These are phyloP conservation scores for Danaus plexippus DNA, from an alignment of 1,140 invertebrate species.

Conservation along the genomic window DNA sequence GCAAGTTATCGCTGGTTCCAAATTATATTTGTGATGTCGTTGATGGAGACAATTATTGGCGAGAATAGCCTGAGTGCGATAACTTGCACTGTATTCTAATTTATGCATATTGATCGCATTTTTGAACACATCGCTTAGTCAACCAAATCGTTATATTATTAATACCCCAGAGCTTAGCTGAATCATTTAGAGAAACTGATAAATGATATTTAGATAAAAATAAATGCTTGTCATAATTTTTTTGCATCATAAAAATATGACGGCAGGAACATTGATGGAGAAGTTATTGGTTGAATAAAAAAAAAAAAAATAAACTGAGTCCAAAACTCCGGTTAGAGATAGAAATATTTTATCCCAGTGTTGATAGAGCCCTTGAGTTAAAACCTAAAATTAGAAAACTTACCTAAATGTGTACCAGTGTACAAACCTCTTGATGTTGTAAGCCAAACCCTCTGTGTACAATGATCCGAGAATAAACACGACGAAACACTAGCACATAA, in stretches of 20 bases:
- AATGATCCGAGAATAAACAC: slow-evolving; percentile 9
- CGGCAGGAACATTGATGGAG: slow-evolving; percentile 1
- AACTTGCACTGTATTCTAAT: slow-evolving; percentile 61
- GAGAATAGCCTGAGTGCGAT: slow-evolving; percentile 44
- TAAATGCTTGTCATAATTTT: slow-evolving; percentile 56
- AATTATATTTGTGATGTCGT: slow-evolving; percentile 39
- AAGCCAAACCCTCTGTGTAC: slow-evolving; percentile 8
- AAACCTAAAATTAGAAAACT: slow-evolving; percentile 13
- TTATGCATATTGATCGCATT: slow-evolving; percentile 62
- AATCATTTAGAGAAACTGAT: slow-evolving; percentile 33
- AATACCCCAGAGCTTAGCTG: slow-evolving; percentile 50
- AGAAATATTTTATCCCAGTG: slow-evolving; percentile 2
- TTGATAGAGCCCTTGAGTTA: slow-evolving; percentile 8
- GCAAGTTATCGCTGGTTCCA: slow-evolving; percentile 66
- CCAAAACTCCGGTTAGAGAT: slow-evolving; percentile 12
- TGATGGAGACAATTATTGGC: slow-evolving; percentile 42
- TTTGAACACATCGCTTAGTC: slow-evolving; percentile 65
- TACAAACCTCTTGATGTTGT: slow-evolving; percentile 12
- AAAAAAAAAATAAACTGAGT: not conserved
- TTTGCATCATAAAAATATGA: slow-evolving; percentile 38
- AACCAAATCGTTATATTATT: slow-evolving; percentile 48
- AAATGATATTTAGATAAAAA: slow-evolving; percentile 49
- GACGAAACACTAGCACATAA: slow-evolving; percentile 43
- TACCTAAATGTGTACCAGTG: slow-evolving; percentile 9
- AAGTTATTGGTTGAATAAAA: not conserved